These are phyloP conservation scores for Orius insidiosus DNA, from an alignment of 1,140 invertebrate species.

Conservation along the genomic window DNA sequence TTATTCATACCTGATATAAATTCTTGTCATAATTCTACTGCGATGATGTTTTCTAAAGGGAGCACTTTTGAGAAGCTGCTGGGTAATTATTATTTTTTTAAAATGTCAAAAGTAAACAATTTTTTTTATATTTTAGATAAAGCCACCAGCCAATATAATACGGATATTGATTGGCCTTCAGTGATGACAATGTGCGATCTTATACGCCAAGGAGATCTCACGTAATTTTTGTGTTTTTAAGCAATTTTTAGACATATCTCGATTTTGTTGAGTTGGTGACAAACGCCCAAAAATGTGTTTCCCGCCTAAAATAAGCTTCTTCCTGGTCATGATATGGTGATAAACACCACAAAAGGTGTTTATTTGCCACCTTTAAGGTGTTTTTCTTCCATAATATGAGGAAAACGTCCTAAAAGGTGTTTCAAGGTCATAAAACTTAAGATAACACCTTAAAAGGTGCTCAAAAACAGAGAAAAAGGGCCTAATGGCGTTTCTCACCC, in stretches of 20 bases:
- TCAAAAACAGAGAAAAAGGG: background rate
- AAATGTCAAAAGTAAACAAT: no score
- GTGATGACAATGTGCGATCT: conserved; percentile 85
- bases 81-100: background rate
- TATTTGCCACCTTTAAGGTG: no score
- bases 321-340: no score
- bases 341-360: no score
- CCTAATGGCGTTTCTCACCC: background rate
- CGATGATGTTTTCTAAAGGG: background rate
- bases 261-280: no score
- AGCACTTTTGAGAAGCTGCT: background rate
- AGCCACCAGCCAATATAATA: conserved; percentile 76
- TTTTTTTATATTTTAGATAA: conserved; percentile 47
- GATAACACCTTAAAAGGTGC: no score
- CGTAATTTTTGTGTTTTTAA: conserved; percentile 43
- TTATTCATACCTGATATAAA: background rate
- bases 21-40: background rate
- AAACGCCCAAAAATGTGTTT: no score
- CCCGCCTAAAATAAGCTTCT: no score
- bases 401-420: no score
- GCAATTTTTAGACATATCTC: no score
- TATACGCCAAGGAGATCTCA: conserved; percentile 83
- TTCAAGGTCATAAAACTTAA: no score
- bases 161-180: conserved; percentile 87
- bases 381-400: no score